A percentile compares a stretch with the other conserved stretches of the same genome.
These are phyloP conservation scores for Eledone cirrhosa DNA, from an alignment of 2,888 invertebrate species.

Conservation along the genomic window DNA sequence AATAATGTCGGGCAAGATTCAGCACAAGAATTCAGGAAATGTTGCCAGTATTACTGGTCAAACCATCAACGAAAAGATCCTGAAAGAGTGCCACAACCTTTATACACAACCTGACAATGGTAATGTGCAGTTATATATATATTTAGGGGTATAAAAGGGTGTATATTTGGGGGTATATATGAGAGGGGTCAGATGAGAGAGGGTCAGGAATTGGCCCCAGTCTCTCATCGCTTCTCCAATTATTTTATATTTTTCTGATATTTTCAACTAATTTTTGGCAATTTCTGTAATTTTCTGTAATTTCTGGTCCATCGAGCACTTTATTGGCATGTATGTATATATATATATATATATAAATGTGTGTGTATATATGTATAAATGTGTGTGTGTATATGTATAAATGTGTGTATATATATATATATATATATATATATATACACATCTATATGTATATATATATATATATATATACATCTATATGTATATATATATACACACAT, in stretches of 20 bases:
- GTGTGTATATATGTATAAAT: not conserved
- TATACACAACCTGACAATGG: constrained; percentile 70
- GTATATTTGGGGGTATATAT: not conserved
- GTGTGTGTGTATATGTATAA: not conserved
- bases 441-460: constrained; percentile 3
- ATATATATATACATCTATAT: not conserved
- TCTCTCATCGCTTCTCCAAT: no score
- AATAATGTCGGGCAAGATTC: constrained; percentile 66
- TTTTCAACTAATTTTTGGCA: no score
- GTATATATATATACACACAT: not conserved
- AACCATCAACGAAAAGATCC: constrained; percentile 69
- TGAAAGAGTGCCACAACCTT: constrained; percentile 70
- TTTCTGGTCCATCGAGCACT: no score
- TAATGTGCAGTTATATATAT: constrained; percentile 38
- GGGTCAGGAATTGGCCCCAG: no score
- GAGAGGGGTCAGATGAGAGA: not conserved
- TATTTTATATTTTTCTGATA: no score
- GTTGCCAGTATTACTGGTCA: constrained; percentile 65
- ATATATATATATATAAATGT: not conserved
- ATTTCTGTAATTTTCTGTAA: no score
- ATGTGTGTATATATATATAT: not conserved
- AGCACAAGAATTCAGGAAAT: constrained; percentile 63
- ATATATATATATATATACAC: not conserved
- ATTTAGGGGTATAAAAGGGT: not conserved
- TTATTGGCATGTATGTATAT: not conserved